These are phyloP conservation scores for Virgularia gustaviana DNA, from an alignment of 92 coral and sea anemone species.

Conservation along the genomic window DNA sequence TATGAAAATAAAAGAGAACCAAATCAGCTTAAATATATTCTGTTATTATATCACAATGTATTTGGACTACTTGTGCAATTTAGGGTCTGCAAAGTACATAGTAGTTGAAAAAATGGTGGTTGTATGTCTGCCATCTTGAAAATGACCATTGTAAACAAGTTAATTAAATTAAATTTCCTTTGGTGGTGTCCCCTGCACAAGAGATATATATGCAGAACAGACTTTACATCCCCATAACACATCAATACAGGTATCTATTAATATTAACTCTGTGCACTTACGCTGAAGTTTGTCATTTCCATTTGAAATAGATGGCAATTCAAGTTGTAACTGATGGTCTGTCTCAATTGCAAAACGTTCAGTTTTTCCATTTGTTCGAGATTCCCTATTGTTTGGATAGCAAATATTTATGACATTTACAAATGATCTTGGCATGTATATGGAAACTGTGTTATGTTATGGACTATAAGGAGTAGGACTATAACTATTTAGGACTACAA, in stretches of 20 bases:
- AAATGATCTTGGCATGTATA: neutral
- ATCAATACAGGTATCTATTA: neutral
- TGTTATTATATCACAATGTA: neutral
- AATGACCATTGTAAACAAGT: no score
- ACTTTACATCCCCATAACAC: neutral
- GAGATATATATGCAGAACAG: neutral
- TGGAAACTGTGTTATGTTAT: no score
- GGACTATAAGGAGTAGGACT: no score
- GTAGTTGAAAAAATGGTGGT: no score
- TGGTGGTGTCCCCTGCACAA: neutral
- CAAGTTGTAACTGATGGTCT: conserved; percentile 53
- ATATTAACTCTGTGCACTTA: conserved; percentile 4
- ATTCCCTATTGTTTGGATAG: conserved; percentile 24
- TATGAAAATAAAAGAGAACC: conserved; percentile 12
- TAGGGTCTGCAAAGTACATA: no score
- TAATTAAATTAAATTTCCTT: no score
- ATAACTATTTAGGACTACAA: no score
- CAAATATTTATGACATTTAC: neutral
- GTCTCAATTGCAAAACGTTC: conserved; percentile 57
- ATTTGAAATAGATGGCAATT: conserved; percentile 44
- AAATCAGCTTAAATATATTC: neutral
- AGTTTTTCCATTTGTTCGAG: conserved; percentile 48
- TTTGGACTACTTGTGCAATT: neutral
- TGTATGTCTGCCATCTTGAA: no score
- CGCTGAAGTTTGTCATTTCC: conserved; percentile 54